Evolutionary conservation across 2,888 invertebrate genomes (phyloP), one percentile per base, ranked within the genome.

Genomic region (Kryphioiulus occultus): DNA sequence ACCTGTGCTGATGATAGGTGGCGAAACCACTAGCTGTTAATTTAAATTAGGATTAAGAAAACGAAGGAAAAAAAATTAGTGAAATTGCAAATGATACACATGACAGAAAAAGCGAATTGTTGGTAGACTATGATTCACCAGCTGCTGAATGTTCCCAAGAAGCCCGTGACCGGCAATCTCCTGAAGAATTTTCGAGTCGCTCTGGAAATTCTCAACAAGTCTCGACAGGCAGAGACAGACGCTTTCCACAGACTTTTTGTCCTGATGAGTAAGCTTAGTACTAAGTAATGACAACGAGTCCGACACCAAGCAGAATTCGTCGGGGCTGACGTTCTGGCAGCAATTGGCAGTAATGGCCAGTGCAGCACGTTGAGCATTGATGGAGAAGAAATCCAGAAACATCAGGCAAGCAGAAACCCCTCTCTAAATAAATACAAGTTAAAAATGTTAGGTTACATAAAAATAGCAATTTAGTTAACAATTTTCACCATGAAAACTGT

Each of bases 331-430:
- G 93, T 97, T 98, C 92, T 98, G 96, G 92, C 98, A 99, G 92
- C 99, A 99, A 92, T 99, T 99, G 88, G 99, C 98, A 0, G 99
- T 98, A 90, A 99, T 97, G 35, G 98, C 96, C 88, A 99, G 93
- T 1, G 99, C 99, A 85, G 98, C 96, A 53, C 99, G 95, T 93
- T 99, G 99, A 19, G 99, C 99, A 91, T 97, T 97, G 91, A 99
- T 98, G 85, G 99, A 98, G 93, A 99, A 99, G 94, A 99, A 99
- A 92, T 99, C 99, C 92, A 99, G 94, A 92, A 97, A 99, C 91
- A 96, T 98, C 90, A 99, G 94, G 92, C 99, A 99, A 2, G 99
- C 97, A 7, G 97, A 95, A 3, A 99, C 98, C 44, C 99, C 99
- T 90, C 97, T 95, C 97, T 97, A 93, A 88, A 93, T 92, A 88